Percentiles rank a stretch among this genome's conserved stretches.
Evolutionary conservation across 2,888 invertebrate species (phyloP).

Genomic region (Eupithecia subfuscata): DNA sequence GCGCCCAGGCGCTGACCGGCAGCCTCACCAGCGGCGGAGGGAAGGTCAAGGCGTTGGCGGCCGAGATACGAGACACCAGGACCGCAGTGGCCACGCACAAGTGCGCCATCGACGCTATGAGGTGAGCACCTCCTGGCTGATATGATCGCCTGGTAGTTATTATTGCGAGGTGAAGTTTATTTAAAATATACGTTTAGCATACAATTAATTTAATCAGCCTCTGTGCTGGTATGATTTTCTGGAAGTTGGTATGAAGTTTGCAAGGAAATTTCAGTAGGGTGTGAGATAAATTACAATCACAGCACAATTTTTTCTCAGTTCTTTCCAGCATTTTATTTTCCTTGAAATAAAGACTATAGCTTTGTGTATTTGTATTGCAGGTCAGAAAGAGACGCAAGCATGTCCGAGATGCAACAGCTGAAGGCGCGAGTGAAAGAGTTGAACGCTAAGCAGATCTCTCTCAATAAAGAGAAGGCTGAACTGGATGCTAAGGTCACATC

Average conservation of each 20-base stretch:
- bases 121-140: constrained; percentile 52
- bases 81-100: constrained; percentile 96
- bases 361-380: constrained; percentile 47
- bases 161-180: too few relatives aligned
- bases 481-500: constrained; percentile 86
- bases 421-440: constrained; percentile 93
- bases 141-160: constrained; percentile 9
- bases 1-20: constrained; percentile 89
- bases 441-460: constrained; percentile 90
- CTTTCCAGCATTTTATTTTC: too few relatives aligned
- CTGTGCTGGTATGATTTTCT: too few relatives aligned
- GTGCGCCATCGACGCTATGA: constrained; percentile 98
- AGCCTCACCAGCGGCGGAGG: constrained; percentile 88
- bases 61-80: constrained; percentile 73
- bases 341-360: too few relatives aligned
- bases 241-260: too few relatives aligned
- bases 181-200: too few relatives aligned
- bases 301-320: too few relatives aligned
- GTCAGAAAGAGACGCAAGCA: constrained; percentile 94
- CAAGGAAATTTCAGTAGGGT: too few relatives aligned
- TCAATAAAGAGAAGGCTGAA: constrained; percentile 93
- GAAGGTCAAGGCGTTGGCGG: constrained; percentile 69
- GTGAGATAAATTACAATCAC: too few relatives aligned
- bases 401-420: constrained; percentile 92
- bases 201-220: too few relatives aligned